Evolutionary conservation across 2,888 invertebrate species (phyloP), one percentile per base, ranked within the genome.

Genomic region (Noctua janthina): DNA sequence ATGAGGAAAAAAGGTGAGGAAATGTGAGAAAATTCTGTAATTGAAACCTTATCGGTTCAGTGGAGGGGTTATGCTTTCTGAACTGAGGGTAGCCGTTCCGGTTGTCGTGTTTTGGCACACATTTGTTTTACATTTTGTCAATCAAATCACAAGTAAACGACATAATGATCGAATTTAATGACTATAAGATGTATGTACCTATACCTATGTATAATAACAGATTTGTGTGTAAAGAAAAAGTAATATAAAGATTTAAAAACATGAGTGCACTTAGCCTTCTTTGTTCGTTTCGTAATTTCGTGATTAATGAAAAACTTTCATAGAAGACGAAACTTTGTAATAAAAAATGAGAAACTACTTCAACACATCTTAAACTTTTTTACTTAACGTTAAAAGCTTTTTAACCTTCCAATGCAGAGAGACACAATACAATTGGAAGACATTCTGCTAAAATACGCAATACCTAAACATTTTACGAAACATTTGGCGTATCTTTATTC

Each of bases 401-500:
- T 72, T 46, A 39, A 74, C n/a, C 43, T 54, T 64, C 23, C 17
- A 74, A 59, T n/a, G 35, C 6, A 2, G 11, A 62, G n/a, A 1
- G 6, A 49, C n/a, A 23, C 7, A 71, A 59, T 11, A 67, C 13
- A 74, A 46, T 10, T 23, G 10, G 10, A 46, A 35, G 23, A 20
- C 46, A 70, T 66, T 75, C 43, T 56, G 68, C 78, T 81, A 2
- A 74, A 74, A 79, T 76, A 72, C 17, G 46, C 35, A 64, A 74
- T 6, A 66, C 13, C 39, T 54, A 56, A 71, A 78, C 66, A 75
- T 66, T 83, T 79, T 62, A 74, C 35, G 67, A 49, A 74, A 80
- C 70, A 84, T 78, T 71, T 35, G 35, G 35, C 74, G 43, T 78
- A 79, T 82, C 82, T 81, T 85, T 82, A 88, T 81, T 70, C 72